These are phyloP conservation scores for Rostratula benghalensis DNA, from an alignment of 2,113 vertebrate species.

Conservation along the genomic window DNA sequence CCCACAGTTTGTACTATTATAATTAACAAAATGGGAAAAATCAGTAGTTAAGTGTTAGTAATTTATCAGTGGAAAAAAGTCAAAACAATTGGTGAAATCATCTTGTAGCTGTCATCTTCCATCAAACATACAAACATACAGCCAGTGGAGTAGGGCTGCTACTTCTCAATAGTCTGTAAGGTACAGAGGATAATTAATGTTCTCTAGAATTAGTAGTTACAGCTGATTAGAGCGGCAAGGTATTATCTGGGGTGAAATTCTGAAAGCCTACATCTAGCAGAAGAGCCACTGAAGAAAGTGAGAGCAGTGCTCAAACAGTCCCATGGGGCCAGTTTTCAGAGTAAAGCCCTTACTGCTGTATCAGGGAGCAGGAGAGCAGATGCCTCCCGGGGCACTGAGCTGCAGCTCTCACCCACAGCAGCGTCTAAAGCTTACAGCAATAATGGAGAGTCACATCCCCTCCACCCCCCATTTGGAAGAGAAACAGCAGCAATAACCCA, in stretches of 20 bases:
- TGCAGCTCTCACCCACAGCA: not conserved
- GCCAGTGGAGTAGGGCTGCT: not conserved
- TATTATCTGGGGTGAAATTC: not conserved
- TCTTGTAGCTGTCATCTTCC: not conserved
- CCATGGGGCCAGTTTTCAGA: not conserved
- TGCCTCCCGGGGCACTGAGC: not conserved
- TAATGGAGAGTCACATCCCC: not conserved
- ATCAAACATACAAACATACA: not conserved
- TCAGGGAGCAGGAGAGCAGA: not conserved
- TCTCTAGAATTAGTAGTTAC: not conserved
- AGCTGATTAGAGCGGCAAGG: not conserved
- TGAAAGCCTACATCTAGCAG: not conserved
- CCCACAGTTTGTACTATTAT: not conserved
- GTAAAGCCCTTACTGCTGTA: not conserved
- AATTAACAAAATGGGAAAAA: not conserved
- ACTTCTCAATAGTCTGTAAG: not conserved
- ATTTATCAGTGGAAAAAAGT: not conserved
- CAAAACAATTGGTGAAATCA: not conserved
- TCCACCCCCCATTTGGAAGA: not conserved
- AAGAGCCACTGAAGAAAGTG: not conserved
- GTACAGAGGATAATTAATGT: not conserved
- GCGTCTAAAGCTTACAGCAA: not conserved
- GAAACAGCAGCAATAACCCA: not conserved
- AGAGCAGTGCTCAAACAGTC: accelerated
- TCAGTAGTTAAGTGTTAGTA: not conserved